Evolutionary conservation across 2,113 vertebrate species (phyloP).

Genomic region (Verasper variegatus): DNA sequence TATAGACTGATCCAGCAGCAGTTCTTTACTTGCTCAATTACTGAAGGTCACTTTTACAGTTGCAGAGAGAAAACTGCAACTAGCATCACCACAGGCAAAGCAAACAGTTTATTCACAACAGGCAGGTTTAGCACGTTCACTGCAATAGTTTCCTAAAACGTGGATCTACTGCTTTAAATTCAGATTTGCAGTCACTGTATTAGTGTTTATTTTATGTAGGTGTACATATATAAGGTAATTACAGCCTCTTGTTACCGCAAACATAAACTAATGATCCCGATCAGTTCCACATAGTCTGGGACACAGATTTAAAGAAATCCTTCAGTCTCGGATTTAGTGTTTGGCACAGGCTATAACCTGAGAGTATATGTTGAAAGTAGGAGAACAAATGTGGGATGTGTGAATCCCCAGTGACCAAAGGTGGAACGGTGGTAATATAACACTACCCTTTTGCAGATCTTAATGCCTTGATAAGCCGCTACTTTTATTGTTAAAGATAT

Average conservation of each 20-base stretch:
- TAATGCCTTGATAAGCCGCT: constrained; percentile 7
- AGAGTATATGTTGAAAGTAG: background rate
- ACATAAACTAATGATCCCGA: background rate
- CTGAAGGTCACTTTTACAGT: no score
- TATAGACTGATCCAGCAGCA: no score
- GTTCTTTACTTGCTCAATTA: no score
- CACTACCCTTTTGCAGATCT: background rate
- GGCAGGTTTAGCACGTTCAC: no score
- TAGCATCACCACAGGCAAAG: no score
- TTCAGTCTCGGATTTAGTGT: background rate
- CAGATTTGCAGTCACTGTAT: no score
- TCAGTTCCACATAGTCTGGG: background rate
- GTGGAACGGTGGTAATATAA: background rate
- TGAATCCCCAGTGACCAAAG: background rate
- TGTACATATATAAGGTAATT: background rate
- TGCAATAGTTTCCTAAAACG: no score
- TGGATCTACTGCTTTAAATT: no score
- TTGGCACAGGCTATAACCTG: constrained; percentile 7
- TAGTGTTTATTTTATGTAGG: background rate
- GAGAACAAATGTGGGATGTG: background rate
- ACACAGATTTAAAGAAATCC: background rate
- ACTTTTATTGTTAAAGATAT: constrained; percentile 27
- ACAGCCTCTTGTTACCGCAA: background rate
- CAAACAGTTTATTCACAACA: no score
- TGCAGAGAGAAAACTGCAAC: no score